Percentiles rank a stretch among this genome's conserved stretches.
These are phyloP conservation scores for Theretra japonica DNA, from an alignment of 2,888 invertebrate genomes.

Conservation along the genomic window DNA sequence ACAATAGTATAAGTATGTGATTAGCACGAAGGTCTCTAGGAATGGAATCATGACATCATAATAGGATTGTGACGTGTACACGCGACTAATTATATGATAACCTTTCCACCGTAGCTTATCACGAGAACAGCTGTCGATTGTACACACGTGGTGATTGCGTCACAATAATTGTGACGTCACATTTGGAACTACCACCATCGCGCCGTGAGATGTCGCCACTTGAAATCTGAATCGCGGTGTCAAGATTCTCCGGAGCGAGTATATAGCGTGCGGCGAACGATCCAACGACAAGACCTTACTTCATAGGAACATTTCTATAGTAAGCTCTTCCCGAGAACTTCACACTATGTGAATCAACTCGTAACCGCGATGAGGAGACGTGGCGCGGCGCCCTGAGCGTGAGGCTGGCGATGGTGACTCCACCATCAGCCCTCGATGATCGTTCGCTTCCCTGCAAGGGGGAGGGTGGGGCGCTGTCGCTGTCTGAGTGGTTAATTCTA, in stretches of 20 bases:
- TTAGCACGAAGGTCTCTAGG: too few relatives aligned
- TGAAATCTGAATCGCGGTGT: conserved; percentile 33
- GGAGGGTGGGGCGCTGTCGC: conserved; percentile 46
- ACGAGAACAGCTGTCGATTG: too few relatives aligned
- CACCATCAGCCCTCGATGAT: conserved; percentile 44
- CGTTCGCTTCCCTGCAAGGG: conserved; percentile 41
- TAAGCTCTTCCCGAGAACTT: conserved; percentile 48
- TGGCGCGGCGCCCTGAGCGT: conserved; percentile 47
- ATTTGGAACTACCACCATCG: background rate
- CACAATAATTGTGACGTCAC: background rate
- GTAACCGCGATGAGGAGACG: conserved; percentile 42
- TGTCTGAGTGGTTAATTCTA: conserved; percentile 44
- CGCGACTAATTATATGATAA: too few relatives aligned
- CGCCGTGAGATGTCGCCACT: conserved; percentile 28
- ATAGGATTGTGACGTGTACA: too few relatives aligned
- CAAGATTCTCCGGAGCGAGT: conserved; percentile 31
- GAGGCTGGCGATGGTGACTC: conserved; percentile 38
- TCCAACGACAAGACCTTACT: conserved; percentile 44
- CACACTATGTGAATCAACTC: conserved; percentile 42
- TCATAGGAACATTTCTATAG: conserved; percentile 53
- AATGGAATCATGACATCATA: too few relatives aligned
- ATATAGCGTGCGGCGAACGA: background rate
- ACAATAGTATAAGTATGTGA: too few relatives aligned
- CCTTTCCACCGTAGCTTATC: too few relatives aligned
- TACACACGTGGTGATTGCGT: background rate